Evolutionary conservation across 1,140 invertebrate species (phyloP).

Genomic region (Halotydeus destructor): DNA sequence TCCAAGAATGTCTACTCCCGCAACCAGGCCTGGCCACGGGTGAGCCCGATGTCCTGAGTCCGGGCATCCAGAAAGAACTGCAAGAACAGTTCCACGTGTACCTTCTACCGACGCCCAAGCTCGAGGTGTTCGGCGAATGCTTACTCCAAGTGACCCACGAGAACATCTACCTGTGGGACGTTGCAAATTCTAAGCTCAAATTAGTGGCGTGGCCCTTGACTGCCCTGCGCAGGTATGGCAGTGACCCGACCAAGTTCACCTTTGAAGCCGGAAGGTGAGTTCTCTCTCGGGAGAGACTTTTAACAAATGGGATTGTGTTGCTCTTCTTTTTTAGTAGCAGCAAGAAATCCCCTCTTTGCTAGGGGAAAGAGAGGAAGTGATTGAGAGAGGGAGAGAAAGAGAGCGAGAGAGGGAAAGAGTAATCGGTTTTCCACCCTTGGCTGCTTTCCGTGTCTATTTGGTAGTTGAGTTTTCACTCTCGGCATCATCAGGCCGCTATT

Average conservation of each 20-base stretch:
- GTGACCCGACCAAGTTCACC: slow-evolving; percentile 22
- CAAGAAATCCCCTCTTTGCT: no score
- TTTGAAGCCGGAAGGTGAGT: slow-evolving; percentile 23
- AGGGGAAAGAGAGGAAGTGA: no score
- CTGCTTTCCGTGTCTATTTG: no score
- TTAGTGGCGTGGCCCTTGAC: slow-evolving; percentile 22
- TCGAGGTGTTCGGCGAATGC: slow-evolving; percentile 22
- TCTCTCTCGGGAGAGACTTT: no score
- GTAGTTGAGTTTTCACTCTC: no score
- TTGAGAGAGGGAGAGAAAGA: no score
- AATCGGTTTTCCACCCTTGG: no score
- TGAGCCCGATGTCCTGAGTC: slow-evolving; percentile 20
- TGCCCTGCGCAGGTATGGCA: slow-evolving; percentile 21
- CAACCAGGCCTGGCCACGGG: slow-evolving; percentile 17
- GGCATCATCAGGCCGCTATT: no score
- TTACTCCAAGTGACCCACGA: slow-evolving; percentile 23
- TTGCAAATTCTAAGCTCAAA: slow-evolving; percentile 18
- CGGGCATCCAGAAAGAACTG: slow-evolving; percentile 20
- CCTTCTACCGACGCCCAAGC: slow-evolving; percentile 20
- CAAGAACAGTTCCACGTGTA: slow-evolving; percentile 23
- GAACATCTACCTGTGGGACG: slow-evolving; percentile 21
- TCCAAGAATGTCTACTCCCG: slow-evolving; percentile 18
- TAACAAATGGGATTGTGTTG: neutral
- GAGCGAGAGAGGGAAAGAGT: no score
- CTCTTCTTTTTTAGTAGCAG: neutral